Percentiles rank a stretch among this genome's conserved stretches.
Evolutionary conservation across 2,888 invertebrate species (phyloP).

Genomic region (Pristionchus entomophagus): DNA sequence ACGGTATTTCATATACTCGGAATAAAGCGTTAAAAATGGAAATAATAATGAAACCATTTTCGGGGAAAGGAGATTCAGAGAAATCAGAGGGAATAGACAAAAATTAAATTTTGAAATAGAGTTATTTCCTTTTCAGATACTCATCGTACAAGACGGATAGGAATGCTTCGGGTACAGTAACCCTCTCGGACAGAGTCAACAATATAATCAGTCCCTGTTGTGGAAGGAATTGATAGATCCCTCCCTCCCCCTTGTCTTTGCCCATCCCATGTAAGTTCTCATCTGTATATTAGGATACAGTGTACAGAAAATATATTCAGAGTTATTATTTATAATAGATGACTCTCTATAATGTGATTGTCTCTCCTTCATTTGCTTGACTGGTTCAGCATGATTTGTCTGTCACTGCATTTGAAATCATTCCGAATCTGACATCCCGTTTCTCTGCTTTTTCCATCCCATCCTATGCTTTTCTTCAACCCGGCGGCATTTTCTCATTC

Average conservation of each 20-base stretch:
- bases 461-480: conserved; percentile 11
- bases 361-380: not conserved
- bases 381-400: conserved; percentile 10
- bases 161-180: conserved; percentile 53
- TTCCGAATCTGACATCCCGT: conserved; percentile 16
- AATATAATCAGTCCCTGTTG: conserved; percentile 64
- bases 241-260: not conserved
- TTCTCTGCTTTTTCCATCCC: conserved; percentile 19
- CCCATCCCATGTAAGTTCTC: not conserved
- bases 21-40: too few species aligned
- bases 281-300: not conserved
- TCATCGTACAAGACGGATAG: conserved; percentile 59
- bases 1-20: not conserved
- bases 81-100: too few species aligned
- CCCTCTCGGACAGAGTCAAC: conserved; percentile 66
- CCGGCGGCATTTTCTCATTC: conserved; percentile 10
- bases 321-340: conserved; percentile 7
- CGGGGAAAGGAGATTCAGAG: too few species aligned
- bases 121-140: conserved; percentile 52
- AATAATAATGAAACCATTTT: too few species aligned
- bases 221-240: conserved; percentile 50
- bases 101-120: too few species aligned
- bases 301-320: conserved; percentile 12
- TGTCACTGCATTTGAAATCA: conserved; percentile 30
- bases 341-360: not conserved